Evolutionary conservation across 2,113 vertebrate species (phyloP).

Genomic region (Tetrao urogallus): DNA sequence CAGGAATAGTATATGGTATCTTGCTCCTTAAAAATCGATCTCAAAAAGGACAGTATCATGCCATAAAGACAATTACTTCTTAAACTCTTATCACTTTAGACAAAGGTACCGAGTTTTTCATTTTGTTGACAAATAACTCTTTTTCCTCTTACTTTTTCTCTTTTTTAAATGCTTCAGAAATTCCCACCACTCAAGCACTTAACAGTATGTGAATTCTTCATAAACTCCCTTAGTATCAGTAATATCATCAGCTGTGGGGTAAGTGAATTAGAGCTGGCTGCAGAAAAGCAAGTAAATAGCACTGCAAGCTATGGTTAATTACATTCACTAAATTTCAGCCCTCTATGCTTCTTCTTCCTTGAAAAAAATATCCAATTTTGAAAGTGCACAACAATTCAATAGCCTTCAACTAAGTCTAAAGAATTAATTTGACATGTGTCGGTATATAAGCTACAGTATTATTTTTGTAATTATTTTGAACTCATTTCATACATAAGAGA

Average conservation of each 20-base stretch:
- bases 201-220: neutral
- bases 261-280: conserved; percentile 21
- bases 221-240: neutral
- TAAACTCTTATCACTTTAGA: neutral
- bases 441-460: neutral
- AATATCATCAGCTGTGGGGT: conserved; percentile 5
- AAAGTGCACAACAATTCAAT: conserved; percentile 26
- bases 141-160: neutral
- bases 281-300: conserved; percentile 19
- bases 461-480: conserved; percentile 16
- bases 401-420: neutral
- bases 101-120: neutral
- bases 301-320: conserved; percentile 20
- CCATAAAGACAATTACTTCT: neutral
- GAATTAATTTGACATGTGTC: neutral
- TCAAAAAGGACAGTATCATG: neutral
- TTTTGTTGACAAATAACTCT: neutral
- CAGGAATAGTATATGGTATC: neutral
- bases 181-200: conserved; percentile 7
- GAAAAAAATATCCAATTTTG: neutral
- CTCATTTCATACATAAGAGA: neutral
- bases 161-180: neutral
- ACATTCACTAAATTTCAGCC: conserved; percentile 5
- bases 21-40: neutral
- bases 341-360: neutral